Evolutionary conservation across 2,888 invertebrate genomes (phyloP).

Genomic region (Plebejus argus): DNA sequence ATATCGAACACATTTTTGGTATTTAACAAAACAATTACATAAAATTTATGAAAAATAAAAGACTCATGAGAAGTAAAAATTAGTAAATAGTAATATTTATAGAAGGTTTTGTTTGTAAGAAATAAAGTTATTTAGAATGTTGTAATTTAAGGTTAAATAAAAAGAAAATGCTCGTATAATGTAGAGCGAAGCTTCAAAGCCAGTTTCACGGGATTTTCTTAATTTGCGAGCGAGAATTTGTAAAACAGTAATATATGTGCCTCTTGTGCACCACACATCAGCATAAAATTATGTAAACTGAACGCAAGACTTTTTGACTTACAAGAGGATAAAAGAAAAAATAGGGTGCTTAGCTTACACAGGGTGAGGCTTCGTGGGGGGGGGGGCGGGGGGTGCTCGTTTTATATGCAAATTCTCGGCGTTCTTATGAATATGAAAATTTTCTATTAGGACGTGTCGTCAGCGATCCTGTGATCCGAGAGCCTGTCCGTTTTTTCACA

Average conservation of each 20-base stretch:
- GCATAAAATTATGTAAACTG: conserved; percentile 22
- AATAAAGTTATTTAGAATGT: neutral
- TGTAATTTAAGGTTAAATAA: neutral
- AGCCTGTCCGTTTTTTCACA: conserved; percentile 55
- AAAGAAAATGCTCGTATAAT: neutral
- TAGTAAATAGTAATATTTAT: neutral
- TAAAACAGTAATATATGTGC: neutral
- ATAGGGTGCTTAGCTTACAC: conserved; percentile 63
- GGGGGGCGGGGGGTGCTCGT: conserved; percentile 71
- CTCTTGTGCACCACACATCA: neutral
- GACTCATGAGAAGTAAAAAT: neutral
- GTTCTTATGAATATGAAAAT: conserved; percentile 81
- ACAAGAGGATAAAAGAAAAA: conserved; percentile 66
- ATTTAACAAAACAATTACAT: neutral
- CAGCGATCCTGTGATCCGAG: conserved; percentile 68
- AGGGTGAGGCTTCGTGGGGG: conserved; percentile 50
- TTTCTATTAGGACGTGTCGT: conserved; percentile 80
- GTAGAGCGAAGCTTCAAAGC: neutral
- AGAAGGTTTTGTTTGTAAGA: neutral
- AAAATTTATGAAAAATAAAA: neutral
- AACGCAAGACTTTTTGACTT: conserved; percentile 45
- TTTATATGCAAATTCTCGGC: conserved; percentile 78
- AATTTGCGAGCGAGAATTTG: neutral
- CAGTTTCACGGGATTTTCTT: neutral
- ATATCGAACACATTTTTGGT: no score